phyloP scores from a whole-genome alignment of 1,140 invertebrate genomes.

The Leucophenga varia region DNA sequence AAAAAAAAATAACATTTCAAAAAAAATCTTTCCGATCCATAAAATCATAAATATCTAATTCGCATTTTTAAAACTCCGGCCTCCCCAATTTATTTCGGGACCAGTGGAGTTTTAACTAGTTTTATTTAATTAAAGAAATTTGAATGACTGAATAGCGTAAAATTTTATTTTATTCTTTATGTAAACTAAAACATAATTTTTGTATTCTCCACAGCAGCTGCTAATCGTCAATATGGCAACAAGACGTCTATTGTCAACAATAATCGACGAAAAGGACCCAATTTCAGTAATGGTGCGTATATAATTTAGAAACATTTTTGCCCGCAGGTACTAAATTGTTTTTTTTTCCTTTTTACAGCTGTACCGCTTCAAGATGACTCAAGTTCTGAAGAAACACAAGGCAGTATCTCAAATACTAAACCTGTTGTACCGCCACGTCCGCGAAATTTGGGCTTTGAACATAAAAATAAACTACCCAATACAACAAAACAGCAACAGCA shows the following conservation, averaged over 20 bases:
- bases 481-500: conserved; percentile 20
- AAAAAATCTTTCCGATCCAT: no score
- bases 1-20: no score
- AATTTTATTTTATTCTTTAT: no score
- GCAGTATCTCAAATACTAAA: conserved; percentile 59
- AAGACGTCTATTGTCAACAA: conserved; percentile 43
- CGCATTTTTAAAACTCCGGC: no score
- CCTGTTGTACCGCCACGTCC: conserved; percentile 65
- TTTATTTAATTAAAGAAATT: no score
- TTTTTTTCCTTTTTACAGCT: conserved; percentile 57
- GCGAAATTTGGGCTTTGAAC: conserved; percentile 48
- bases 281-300: conserved; percentile 66
- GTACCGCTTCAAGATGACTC: conserved; percentile 68
- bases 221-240: conserved; percentile 45
- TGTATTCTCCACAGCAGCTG: no score
- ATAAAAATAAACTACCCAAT: conserved; percentile 44
- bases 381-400: conserved; percentile 68
- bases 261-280: conserved; percentile 62
- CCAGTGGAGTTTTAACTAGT: no score
- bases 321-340: neutral
- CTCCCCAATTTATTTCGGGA: no score
- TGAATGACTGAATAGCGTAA: no score
- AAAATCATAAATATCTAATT: no score
- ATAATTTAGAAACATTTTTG: neutral
- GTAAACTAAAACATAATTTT: no score